Percentiles rank a stretch among this genome's conserved stretches.
Evolutionary conservation across 2,113 vertebrate species (phyloP).

Genomic region (Emydura subglobosa): DNA sequence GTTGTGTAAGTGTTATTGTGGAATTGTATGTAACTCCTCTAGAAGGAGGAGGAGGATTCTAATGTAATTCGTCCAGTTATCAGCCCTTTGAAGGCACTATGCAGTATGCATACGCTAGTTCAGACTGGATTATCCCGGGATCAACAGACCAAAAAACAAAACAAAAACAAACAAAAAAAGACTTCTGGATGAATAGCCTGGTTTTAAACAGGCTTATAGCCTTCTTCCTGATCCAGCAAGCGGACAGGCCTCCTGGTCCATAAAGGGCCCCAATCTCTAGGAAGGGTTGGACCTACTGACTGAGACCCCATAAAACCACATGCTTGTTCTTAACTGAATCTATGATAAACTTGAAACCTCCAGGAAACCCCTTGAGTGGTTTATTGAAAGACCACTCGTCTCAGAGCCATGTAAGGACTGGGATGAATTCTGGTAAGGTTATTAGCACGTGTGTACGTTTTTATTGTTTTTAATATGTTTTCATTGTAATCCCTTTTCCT

Average conservation of each 20-base stretch:
- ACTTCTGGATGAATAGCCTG: background rate
- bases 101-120: background rate
- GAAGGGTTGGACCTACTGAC: background rate
- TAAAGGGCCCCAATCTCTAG: background rate
- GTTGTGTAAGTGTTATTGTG: background rate
- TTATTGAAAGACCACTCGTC: background rate
- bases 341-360: background rate
- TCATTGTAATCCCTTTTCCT: background rate
- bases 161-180: background rate
- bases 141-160: background rate
- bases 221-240: background rate
- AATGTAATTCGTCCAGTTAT: background rate
- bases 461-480: background rate
- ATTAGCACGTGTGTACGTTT: background rate
- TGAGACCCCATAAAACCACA: background rate
- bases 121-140: background rate
- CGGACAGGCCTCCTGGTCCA: background rate
- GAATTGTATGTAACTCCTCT: background rate
- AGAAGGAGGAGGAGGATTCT: too few relatives aligned
- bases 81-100: background rate
- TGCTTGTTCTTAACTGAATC: background rate
- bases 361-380: too few relatives aligned
- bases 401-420: background rate
- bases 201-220: background rate
- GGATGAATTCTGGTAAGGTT: background rate